Percentiles rank a stretch among this genome's conserved stretches.
phyloP scores from a whole-genome alignment of 2,888 invertebrate genomes.

The Sepiola atlantica region DNA sequence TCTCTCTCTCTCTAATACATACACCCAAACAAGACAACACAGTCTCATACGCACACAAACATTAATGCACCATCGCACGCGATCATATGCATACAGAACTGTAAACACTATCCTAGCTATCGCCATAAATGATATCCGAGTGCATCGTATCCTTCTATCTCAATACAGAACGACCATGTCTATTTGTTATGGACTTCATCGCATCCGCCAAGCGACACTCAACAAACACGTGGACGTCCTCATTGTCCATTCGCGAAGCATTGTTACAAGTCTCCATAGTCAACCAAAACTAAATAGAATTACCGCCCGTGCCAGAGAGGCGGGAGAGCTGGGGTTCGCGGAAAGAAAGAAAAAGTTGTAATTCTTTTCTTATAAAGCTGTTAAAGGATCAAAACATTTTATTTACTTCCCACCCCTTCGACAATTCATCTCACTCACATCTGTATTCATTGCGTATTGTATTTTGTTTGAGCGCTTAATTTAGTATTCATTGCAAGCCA shows the following conservation, averaged over 20 bases:
- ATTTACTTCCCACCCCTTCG: background rate
- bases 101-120: background rate
- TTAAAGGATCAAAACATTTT: background rate
- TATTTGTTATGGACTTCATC: background rate
- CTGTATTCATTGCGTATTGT: background rate
- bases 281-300: background rate
- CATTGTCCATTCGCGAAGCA: background rate
- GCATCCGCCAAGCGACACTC: background rate
- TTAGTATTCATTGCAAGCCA: background rate
- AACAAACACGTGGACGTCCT: background rate
- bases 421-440: too few relatives aligned
- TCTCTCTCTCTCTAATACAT: background rate
- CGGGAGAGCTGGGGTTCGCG: background rate
- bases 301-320: background rate
- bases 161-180: background rate
- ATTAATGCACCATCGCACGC: too few relatives aligned
- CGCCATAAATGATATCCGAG: background rate
- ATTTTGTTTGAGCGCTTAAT: slow-evolving; percentile 15
- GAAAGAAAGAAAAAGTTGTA: background rate
- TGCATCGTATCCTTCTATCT: background rate
- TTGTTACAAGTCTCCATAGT: background rate
- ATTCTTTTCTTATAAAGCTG: background rate
- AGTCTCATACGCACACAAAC: background rate
- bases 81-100: background rate
- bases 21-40: background rate